These are phyloP conservation scores for Ictalurus punctatus DNA, from an alignment of 2,113 vertebrate genomes.

Conservation along the genomic window DNA sequence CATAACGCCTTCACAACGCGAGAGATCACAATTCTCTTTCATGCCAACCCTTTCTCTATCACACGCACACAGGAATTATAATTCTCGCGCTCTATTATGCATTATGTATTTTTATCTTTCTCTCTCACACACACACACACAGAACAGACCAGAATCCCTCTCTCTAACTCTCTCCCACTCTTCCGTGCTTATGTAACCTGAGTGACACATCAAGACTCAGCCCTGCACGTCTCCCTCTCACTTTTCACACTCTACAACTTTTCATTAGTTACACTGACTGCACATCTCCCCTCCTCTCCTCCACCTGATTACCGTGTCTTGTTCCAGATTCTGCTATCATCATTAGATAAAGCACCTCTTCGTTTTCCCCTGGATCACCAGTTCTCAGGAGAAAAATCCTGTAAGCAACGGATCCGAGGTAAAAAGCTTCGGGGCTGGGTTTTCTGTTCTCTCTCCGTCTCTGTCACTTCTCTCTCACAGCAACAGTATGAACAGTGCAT, in stretches of 20 bases:
- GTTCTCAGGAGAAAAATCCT: slow-evolving; percentile 50
- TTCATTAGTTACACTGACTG: slow-evolving; percentile 48
- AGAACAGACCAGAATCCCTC: not conserved
- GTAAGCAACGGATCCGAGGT: not conserved
- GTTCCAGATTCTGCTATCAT: slow-evolving; percentile 64
- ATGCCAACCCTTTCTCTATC: not conserved
- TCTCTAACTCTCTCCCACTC: not conserved
- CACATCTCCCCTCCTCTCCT: slow-evolving; percentile 29
- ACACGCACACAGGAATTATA: not conserved
- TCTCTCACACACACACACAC: not conserved
- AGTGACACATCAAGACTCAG: slow-evolving; percentile 19
- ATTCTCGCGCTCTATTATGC: not conserved
- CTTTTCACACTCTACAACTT: slow-evolving; percentile 36
- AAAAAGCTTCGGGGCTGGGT: not conserved
- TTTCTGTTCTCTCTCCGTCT: not conserved
- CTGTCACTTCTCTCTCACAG: slow-evolving; percentile 16
- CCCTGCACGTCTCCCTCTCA: slow-evolving; percentile 28
- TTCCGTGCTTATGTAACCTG: slow-evolving; percentile 7
- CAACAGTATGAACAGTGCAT: not conserved
- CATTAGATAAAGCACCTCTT: slow-evolving; percentile 53
- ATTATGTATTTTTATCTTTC: not conserved
- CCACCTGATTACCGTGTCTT: slow-evolving; percentile 60
- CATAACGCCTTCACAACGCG: not conserved
- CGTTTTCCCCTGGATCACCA: slow-evolving; percentile 19
- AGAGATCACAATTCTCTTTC: slow-evolving; percentile 8